Evolutionary conservation across 53 echinoderm and acorn worm species (phyloP).

Genomic region (Arbacia lixula): DNA sequence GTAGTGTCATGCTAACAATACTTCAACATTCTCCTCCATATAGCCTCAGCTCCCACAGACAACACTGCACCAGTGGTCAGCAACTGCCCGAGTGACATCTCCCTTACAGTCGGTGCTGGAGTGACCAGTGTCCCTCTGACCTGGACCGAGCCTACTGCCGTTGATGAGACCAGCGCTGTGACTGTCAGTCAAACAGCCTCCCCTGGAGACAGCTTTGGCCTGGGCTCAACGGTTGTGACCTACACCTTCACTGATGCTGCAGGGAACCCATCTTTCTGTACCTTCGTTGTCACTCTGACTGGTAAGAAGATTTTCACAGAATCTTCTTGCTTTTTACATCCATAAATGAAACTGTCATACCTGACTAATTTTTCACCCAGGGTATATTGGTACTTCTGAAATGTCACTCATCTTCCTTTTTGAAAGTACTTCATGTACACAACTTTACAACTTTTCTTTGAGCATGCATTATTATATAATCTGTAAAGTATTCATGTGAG

Average conservation of each 20-base stretch:
- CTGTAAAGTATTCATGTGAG: too few species aligned
- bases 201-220: background rate
- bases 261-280: constrained; percentile 33
- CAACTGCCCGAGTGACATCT: constrained; percentile 56
- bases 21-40: constrained; percentile 6
- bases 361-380: too few species aligned
- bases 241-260: constrained; percentile 53
- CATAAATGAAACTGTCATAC: too few species aligned
- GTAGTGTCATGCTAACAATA: background rate
- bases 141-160: constrained; percentile 41
- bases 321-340: too few species aligned
- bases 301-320: too few species aligned
- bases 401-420: too few species aligned
- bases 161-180: constrained; percentile 44
- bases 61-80: constrained; percentile 42
- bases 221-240: constrained; percentile 10
- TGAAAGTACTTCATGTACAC: too few species aligned
- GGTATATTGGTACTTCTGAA: too few species aligned
- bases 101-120: background rate
- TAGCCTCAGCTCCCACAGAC: constrained; percentile 1
- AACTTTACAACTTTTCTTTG: too few species aligned
- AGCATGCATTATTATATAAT: too few species aligned
- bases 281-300: constrained; percentile 41
- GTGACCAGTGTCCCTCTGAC: constrained; percentile 18
- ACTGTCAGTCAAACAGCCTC: background rate